Evolutionary conservation across 2,797 vertebrate genomes (phyloP), one percentile per base, ranked within the genome.

Genomic region (Podarcis siculus): DNA sequence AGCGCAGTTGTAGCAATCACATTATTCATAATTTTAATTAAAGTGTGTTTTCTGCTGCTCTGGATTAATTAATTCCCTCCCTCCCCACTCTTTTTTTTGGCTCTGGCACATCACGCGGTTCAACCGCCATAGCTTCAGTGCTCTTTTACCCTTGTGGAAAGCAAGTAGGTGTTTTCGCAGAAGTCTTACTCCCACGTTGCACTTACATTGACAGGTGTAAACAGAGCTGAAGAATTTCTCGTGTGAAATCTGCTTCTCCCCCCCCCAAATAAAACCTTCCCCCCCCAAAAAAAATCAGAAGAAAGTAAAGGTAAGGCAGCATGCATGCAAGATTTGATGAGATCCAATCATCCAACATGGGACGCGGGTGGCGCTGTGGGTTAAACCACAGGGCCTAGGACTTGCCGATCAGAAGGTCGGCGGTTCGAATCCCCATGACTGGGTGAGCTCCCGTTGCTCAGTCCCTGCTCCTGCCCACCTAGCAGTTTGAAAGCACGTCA

Each of bases 21-120:
- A 71, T 72, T 30, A 75, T 89, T 82, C 82, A 79, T 77, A 89
- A 86, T 83, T 90, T 93, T 86, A 90, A 91, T 90, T 90, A 84
- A 92, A 92, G 83, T 39, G 37, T 75, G 72, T 37, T 87, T 5
- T 73, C 86, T 89, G 45, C 81, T 89, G 92, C 75, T 1, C 5
- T 8, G 39, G 1, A 25, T 72, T 94, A 55, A 73, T 92, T 87
- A 90, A 86, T 90, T 84, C 85, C 79, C 89, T 76, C 27, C 84
- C 86, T 73, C 84, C 81, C 89, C 80, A 8, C 86, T 72, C 89
- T 0, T 55, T 6, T 27, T 4, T 23, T 49, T 90, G 85, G 45
- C 81, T 82, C 64, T 25, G 1, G 6, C 61, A 30, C 39, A 35
- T 49, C 37, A 35, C 35, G 55, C 35, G 30, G 39, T 76, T 88